Percentiles rank a stretch among this genome's conserved stretches.
Evolutionary conservation across 2,113 vertebrate species (phyloP).

Genomic region (Nematolebias whitei): DNA sequence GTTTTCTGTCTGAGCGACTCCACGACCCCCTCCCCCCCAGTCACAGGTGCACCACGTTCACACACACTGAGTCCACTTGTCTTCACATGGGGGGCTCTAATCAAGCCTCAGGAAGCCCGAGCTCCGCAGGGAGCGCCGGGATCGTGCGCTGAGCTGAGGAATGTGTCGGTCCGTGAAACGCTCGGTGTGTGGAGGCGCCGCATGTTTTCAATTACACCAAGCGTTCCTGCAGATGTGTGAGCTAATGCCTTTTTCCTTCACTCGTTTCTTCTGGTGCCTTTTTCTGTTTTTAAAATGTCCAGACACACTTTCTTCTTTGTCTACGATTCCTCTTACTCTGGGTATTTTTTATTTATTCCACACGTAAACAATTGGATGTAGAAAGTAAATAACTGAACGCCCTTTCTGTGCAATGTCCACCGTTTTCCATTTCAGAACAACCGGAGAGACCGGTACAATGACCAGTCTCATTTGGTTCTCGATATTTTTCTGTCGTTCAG

Average conservation of each 20-base stretch:
- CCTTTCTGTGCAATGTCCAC: too few species aligned
- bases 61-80: slow-evolving; percentile 83
- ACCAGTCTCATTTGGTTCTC: too few species aligned
- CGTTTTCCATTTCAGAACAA: too few species aligned
- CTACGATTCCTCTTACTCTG: too few species aligned
- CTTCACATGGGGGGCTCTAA: slow-evolving; percentile 86
- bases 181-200: slow-evolving; percentile 53
- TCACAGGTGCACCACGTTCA: slow-evolving; percentile 84
- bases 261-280: not conserved
- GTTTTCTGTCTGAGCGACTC: slow-evolving; percentile 69
- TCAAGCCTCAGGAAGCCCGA: slow-evolving; percentile 85
- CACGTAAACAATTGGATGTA: too few species aligned
- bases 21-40: slow-evolving; percentile 57
- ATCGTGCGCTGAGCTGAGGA: slow-evolving; percentile 57
- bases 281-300: too few species aligned
- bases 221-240: slow-evolving; percentile 65
- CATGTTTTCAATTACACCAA: slow-evolving; percentile 71
- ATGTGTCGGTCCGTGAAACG: slow-evolving; percentile 65
- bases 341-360: too few species aligned
- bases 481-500: too few species aligned
- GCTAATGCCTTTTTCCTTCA: not conserved
- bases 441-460: too few species aligned
- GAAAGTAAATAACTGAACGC: too few species aligned
- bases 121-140: slow-evolving; percentile 66
- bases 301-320: too few species aligned